Conservation (phyloP, 2,797 vertebrate species). For the Bucorvus abyssinicus region DNA sequence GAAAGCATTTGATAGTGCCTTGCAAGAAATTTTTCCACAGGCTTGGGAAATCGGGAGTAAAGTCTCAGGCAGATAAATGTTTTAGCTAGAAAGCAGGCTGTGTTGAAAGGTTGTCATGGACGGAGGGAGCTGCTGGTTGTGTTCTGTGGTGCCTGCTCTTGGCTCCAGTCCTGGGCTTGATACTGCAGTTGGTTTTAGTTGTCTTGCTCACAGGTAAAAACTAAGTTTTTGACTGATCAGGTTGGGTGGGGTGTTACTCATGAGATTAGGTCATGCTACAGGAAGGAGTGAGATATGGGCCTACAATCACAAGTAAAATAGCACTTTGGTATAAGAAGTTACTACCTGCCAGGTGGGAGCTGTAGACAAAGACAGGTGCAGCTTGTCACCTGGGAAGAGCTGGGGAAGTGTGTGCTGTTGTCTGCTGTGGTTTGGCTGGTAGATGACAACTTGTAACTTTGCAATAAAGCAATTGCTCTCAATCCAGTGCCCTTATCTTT, state of each 20-base stretch:
- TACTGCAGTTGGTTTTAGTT: neutral
- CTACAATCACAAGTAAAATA: neutral
- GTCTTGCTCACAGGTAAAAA: neutral
- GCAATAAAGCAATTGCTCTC: neutral
- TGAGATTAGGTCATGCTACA: neutral
- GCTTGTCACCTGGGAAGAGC: neutral
- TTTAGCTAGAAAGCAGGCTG: neutral
- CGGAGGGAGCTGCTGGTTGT: neutral
- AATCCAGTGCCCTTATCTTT: neutral
- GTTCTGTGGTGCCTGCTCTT: neutral
- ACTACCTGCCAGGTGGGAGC: neutral
- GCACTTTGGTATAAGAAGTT: neutral
- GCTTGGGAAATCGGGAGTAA: neutral
- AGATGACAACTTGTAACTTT: neutral
- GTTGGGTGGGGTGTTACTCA: neutral
- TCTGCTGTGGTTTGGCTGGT: neutral
- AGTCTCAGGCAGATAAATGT: neutral
- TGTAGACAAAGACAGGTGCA: neutral
- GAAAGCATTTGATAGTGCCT: neutral
- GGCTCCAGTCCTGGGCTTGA: neutral
- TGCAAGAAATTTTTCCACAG: neutral
- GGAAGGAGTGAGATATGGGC: neutral
- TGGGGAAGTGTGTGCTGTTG: accelerated
- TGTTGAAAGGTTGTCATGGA: neutral
- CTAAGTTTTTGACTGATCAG: neutral